Evolutionary conservation across 2,888 invertebrate species (phyloP), one percentile per base, ranked within the genome.

Genomic region (Pecten maximus): DNA sequence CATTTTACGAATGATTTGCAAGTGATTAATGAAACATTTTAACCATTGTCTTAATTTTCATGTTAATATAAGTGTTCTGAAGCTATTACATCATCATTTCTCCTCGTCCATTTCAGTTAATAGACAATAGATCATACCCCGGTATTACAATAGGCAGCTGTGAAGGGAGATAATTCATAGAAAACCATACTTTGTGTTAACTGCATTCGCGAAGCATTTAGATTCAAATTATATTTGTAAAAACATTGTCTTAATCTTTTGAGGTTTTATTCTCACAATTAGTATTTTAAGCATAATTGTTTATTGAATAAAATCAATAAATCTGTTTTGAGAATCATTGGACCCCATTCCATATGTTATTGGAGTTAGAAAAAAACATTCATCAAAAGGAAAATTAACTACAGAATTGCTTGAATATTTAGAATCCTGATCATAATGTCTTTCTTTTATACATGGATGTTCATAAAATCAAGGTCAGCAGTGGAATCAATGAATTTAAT

Each of bases 111-210:
- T 74, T 74, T 74, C 15, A 74, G 44, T 44, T 44, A 44, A 6
- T 10, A 74, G 28, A 74, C 74, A 74, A 60, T 60, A n/a, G n/a
- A 16, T 60, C 19, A 54, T 23, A 2, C 12, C 50, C 50, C 50
- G 50, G 50, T 54, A 54, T 74, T 74, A 35, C 54, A 8, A 74
- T 74, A 74, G 74, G 74, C 74, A 74, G 74, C 74, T 74, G 28
- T 35, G 35, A 23, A 74, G 74, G 74, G 74, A 74, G 74, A 28
- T 35, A 74, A 35, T 28, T 74, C 54, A 54, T 54, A 54, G 54
- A 54, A 54, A 23, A 54, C n/a, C n/a, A 48, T 16, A 16, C 16
- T 48, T 48, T 2, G 60, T 60, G 60, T 60, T n/a, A n/a, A 23
- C 6, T n/a, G n/a, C n/a, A n/a, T n/a, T n/a, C n/a, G n/a, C 48